Base-by-base conservation (phyloP, 30 jellyfish, hydroid and myxozoan species). In the Turritopsis dohrnii region DNA sequence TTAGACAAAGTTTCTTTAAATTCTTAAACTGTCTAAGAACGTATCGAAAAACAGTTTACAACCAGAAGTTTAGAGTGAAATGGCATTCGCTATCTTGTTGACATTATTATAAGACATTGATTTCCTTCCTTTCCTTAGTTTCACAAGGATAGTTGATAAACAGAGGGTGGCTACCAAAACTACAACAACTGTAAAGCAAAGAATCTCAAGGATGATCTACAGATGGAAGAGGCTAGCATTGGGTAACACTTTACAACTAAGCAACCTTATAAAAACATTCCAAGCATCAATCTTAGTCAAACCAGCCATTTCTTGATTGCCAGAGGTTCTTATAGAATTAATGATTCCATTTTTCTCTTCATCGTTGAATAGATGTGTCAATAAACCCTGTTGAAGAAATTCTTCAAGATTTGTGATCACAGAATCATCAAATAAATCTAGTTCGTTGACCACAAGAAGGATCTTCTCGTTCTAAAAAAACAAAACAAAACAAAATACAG, bases 291-390 rank as follows among this genome's bases (percentile, higher is more conserved):
- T 90, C 65, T 85, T 89, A 21, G 88, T 83, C 71, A 84, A 81
- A 30, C 79, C 85, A 65, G 87, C 81, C 28, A 88, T 89, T 77
- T 90, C 94, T 80, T 89, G 94, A 25, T 88, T 81, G 82, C 88
- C 96, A 21, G 88, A 90, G 1, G 96, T 85, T 54, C 96, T 87
- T 24, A 89, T 82, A 25, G 96, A 90, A 75, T 89, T 89, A 17
- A 88, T 82, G 31, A 89, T 81, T 1, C 90, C 81, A 21, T 85
- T 80, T 69, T 89, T 88, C 52, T 89, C 96, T 60, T 89, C 96
- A 8, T 85, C 94, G 31, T 89, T 85, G 94, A 89, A 89, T 25
- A 89, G 72, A 71, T 89, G 96, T 0, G 88, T 73, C 19, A 89
- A 79, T 41, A 94, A 80, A 73, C 87, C 88, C 65, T 86, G 73